Conservation (phyloP, 2,113 vertebrate genomes). For the Bombycilla garrulus region DNA sequence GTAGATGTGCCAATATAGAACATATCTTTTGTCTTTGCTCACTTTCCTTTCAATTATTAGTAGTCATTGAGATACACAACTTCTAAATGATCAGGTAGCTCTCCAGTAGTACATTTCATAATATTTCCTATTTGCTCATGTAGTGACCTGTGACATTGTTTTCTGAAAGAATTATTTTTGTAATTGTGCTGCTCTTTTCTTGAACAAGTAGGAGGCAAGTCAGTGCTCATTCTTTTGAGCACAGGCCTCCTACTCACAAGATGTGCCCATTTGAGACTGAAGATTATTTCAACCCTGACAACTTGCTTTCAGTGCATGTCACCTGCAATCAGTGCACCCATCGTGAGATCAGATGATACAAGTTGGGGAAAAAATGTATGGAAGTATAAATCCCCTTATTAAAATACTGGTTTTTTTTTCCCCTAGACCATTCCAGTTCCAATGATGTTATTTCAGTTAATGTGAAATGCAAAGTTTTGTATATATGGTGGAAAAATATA, state of each 20-base stretch:
- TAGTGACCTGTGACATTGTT: not conserved
- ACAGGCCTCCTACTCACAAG: not conserved
- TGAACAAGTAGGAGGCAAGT: not conserved
- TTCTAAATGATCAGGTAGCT: not conserved
- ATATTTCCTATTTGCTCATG: not conserved
- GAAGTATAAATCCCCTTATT: not conserved
- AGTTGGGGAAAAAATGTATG: rapidly evolving
- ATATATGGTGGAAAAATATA: not conserved
- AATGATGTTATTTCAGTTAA: not conserved
- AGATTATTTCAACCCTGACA: not conserved
- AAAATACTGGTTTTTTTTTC: not conserved
- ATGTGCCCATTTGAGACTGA: not conserved
- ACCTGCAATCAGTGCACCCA: not conserved
- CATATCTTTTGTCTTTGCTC: not conserved
- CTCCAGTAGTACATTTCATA: not conserved
- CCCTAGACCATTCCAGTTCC: not conserved
- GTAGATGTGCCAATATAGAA: not conserved
- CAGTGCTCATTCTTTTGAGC: not conserved
- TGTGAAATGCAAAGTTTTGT: not conserved
- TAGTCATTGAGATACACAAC: not conserved
- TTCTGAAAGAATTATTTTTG: not conserved
- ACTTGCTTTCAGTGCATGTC: not conserved
- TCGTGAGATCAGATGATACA: not conserved
- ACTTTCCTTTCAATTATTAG: not conserved
- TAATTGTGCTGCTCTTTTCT: not conserved